Evolutionary conservation across 2,888 invertebrate genomes (phyloP).

Genomic region (Drosophila longiperda): DNA sequence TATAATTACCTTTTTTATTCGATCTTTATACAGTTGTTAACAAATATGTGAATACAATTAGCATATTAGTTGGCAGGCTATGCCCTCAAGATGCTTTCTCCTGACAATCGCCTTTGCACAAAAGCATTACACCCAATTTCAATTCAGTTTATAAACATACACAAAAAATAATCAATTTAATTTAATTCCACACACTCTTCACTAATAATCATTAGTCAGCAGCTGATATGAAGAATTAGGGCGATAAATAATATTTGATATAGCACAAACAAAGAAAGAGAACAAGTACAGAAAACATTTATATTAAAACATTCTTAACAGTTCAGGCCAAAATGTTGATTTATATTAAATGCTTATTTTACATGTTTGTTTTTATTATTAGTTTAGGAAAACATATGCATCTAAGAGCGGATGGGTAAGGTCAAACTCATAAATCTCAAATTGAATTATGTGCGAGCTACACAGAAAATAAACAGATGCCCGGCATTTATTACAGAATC

Average conservation of each 20-base stretch:
- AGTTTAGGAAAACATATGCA: not conserved
- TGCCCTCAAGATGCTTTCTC: not conserved
- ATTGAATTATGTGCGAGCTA: slow-evolving; percentile 46
- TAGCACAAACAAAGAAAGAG: not conserved
- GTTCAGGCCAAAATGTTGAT: not conserved
- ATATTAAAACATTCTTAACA: not conserved
- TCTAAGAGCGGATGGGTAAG: slow-evolving; percentile 16
- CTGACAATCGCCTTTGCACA: not conserved
- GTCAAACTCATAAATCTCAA: slow-evolving; percentile 54
- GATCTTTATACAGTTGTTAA: not conserved
- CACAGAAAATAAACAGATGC: slow-evolving; percentile 31
- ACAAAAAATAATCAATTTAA: not conserved
- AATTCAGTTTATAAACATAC: not conserved
- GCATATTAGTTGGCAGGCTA: too few species aligned
- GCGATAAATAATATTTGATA: not conserved
- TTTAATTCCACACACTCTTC: not conserved
- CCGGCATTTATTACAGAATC: slow-evolving; percentile 5
- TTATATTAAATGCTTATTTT: not conserved
- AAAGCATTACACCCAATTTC: not conserved
- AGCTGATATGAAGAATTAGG: not conserved
- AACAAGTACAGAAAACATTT: not conserved
- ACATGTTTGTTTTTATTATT: not conserved
- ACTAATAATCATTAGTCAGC: not conserved
- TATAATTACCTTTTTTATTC: too few species aligned
- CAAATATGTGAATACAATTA: too few species aligned